Conservation (phyloP, 2,888 invertebrate genomes). For the Perizoma flavofasciatum region DNA sequence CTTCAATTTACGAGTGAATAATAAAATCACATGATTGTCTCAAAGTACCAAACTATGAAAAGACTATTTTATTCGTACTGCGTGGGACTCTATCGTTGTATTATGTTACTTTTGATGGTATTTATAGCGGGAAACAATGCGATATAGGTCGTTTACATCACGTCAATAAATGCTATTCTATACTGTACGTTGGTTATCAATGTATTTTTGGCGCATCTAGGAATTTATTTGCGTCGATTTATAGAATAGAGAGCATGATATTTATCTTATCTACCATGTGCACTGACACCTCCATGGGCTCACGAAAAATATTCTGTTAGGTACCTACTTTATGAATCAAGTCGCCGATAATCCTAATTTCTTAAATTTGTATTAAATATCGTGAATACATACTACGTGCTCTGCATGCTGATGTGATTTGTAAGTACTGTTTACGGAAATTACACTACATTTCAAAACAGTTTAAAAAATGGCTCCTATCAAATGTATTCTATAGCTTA, state of each 20-base stretch:
- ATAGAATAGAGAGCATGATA: not conserved
- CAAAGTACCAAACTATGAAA: not conserved
- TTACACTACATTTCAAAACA: too few species aligned
- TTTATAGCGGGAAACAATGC: constrained; percentile 35
- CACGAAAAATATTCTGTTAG: too few species aligned
- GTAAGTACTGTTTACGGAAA: too few species aligned
- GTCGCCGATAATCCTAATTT: too few species aligned
- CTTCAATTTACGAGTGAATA: not conserved
- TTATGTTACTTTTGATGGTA: constrained; percentile 33
- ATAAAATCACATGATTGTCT: constrained; percentile 28
- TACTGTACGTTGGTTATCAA: constrained; percentile 16
- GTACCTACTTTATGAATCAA: too few species aligned
- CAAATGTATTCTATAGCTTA: too few species aligned
- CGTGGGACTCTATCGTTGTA: constrained; percentile 22
- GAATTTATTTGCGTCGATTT: constrained; percentile 10
- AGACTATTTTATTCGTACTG: constrained; percentile 13
- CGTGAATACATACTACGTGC: too few species aligned
- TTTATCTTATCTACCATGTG: not conserved
- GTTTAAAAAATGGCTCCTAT: too few species aligned
- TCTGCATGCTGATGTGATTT: too few species aligned
- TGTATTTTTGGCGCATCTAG: constrained; percentile 21
- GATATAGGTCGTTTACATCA: constrained; percentile 34
- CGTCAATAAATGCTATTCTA: constrained; percentile 24
- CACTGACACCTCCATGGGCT: not conserved
- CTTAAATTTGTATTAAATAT: too few species aligned